Evolutionary conservation across 2,113 vertebrate genomes (phyloP).

Genomic region (Nibea albiflora): DNA sequence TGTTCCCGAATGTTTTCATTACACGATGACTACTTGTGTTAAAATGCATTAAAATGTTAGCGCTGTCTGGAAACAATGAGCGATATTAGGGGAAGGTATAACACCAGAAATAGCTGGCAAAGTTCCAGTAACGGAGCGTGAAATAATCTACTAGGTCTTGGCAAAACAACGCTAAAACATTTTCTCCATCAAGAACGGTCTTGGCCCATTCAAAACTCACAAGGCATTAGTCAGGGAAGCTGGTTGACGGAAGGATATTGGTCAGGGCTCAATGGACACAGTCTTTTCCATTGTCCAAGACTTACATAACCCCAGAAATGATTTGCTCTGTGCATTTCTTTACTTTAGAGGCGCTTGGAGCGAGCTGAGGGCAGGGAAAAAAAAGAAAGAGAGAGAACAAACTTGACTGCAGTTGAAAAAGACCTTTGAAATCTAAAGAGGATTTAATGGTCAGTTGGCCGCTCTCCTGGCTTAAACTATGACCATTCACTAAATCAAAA

Average conservation of each 20-base stretch:
- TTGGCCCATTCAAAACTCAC: constrained; percentile 7
- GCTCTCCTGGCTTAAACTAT: constrained; percentile 16
- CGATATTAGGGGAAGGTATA: background rate
- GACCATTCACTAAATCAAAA: constrained; percentile 18
- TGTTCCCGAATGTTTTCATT: constrained; percentile 13
- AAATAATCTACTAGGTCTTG: background rate
- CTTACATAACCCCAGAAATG: constrained; percentile 61
- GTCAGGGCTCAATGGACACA: constrained; percentile 65
- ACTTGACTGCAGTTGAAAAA: constrained; percentile 31
- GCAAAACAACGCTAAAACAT: background rate
- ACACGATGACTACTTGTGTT: background rate
- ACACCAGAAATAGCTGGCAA: constrained; percentile 18
- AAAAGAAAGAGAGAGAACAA: background rate
- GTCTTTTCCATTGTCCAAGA: constrained; percentile 69
- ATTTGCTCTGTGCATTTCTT: constrained; percentile 56
- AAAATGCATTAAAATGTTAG: background rate
- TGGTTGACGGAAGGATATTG: constrained; percentile 47
- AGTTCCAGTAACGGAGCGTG: background rate
- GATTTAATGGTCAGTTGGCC: constrained; percentile 49
- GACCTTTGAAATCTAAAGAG: constrained; percentile 46
- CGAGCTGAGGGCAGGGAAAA: constrained; percentile 12
- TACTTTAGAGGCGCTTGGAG: constrained; percentile 24
- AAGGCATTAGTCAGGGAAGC: constrained; percentile 43
- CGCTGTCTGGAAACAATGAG: constrained; percentile 4
- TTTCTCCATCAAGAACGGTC: background rate